A percentile compares a stretch with the other conserved stretches of the same genome.
Conservation (phyloP, 2,797 vertebrate genomes). For the Erethizon dorsatum region DNA sequence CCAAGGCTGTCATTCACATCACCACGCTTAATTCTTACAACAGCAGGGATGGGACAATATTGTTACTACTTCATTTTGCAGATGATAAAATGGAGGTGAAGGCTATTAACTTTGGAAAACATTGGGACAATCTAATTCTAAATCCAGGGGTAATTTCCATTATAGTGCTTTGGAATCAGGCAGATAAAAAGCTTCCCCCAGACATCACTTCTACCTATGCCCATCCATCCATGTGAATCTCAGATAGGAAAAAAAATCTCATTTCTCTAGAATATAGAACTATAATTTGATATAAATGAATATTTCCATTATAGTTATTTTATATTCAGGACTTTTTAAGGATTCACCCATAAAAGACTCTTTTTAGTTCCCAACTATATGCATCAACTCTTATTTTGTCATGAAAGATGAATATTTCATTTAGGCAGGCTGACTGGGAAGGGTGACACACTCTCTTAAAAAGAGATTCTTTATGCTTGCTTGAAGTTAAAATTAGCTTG, state of each 20-base stretch:
- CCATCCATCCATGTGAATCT: background rate
- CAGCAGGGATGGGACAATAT: background rate
- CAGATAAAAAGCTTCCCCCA: background rate
- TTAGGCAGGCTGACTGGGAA: conserved; percentile 67
- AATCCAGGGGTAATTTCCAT: background rate
- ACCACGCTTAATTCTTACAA: background rate
- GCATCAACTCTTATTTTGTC: conserved; percentile 71
- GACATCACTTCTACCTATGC: background rate
- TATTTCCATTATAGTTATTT: conserved; percentile 64
- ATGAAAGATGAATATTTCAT: conserved; percentile 76
- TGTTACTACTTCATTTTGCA: background rate
- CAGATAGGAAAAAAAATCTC: background rate
- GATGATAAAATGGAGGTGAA: background rate
- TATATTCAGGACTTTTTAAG: conserved; percentile 62
- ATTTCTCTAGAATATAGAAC: background rate
- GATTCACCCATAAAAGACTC: conserved; percentile 41
- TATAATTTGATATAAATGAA: conserved; percentile 58
- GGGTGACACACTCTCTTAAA: conserved; percentile 62
- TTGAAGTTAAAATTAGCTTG: conserved; percentile 72
- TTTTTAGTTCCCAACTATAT: conserved; percentile 41
- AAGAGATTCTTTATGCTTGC: conserved; percentile 67
- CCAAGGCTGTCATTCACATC: background rate
- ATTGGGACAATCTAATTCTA: background rate
- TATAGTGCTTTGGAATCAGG: background rate
- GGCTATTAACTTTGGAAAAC: background rate